Evolutionary conservation across 2,113 vertebrate genomes (phyloP), one percentile per base, ranked within the genome.

Genomic region (Nibea coibor): DNA sequence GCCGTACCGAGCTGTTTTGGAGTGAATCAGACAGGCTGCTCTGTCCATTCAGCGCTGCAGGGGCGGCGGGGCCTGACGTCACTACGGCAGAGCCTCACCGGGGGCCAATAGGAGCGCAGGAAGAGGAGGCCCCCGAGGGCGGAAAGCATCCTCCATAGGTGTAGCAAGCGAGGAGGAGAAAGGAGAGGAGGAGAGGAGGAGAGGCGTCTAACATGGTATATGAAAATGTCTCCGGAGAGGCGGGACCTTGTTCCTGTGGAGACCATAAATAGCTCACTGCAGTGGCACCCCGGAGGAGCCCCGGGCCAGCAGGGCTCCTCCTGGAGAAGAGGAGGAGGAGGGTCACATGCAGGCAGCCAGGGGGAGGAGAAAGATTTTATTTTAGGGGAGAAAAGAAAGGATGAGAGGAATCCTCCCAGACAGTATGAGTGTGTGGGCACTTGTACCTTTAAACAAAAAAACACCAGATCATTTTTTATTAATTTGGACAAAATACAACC

Each of bases 21-120:
- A 89, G 91, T 90, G 93, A 91, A 88, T 90, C 91, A 80, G 89
- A 88, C 81, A 89, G 94, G 92, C 84, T 93, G 92, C 96, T 94
- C 93, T 94, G 95, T 98, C 97, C 97, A 97, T 97, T 97, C 96
- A 96, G 88, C 96, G 95, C 96, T 97, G 97, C 96, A 95, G 97
- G 96, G 95, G 95, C 93, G 94, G 92, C 91, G 83, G 92, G 88
- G 63, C 87, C 91, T 97, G 97, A 97, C 96, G 96, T 97, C 96
- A 96, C 80, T 90, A 89, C 94, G 93, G 86, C 96, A 94, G 90
- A 95, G 89, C 91, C 92, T 88, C 93, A 68, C 88, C 56, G 15
- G 28, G 62, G 73, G 88, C 97, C 95, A 93, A 96, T 96, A 35
- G 82, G 82, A 93, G 66, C 2, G 65, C 24, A 64, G 54, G 84